A percentile compares a stretch with the other conserved stretches of the same genome.
phyloP scores from a whole-genome alignment of 2,113 vertebrate species.

The Bufo gargarizans region DNA sequence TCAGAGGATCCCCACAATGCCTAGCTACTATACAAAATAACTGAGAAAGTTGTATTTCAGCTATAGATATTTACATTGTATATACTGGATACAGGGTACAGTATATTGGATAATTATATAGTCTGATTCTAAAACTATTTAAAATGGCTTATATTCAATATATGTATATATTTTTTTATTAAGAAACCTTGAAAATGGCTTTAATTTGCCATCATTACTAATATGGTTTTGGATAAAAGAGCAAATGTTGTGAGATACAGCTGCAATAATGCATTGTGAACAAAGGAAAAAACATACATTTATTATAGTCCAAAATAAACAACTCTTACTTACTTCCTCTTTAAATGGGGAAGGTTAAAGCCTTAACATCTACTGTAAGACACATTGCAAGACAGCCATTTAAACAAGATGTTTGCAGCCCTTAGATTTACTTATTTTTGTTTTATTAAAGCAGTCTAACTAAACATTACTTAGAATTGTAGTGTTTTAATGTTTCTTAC shows the following conservation, averaged over 20 bases:
- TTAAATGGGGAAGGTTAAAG: conserved; percentile 1
- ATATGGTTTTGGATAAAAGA: background rate
- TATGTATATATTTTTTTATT: background rate
- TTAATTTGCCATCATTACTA: background rate
- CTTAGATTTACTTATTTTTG: background rate
- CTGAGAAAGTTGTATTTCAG: no score
- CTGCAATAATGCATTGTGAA: background rate
- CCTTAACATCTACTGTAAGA: background rate
- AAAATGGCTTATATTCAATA: background rate
- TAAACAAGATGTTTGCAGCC: background rate
- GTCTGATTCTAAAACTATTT: no score
- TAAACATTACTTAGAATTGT: background rate
- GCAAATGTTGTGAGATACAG: conserved; percentile 16
- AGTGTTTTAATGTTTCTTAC: no score
- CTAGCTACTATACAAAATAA: no score
- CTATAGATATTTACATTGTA: no score
- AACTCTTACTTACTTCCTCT: conserved; percentile 10
- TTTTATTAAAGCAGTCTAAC: background rate
- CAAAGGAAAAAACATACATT: conserved; percentile 3
- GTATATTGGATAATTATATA: no score
- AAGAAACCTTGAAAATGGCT: background rate
- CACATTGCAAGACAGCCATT: background rate
- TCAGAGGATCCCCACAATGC: no score
- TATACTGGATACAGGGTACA: no score
- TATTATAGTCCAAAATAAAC: conserved; percentile 10